These are phyloP conservation scores for Gonatopus flavifemur DNA, from an alignment of 1,140 invertebrate genomes.

Conservation along the genomic window DNA sequence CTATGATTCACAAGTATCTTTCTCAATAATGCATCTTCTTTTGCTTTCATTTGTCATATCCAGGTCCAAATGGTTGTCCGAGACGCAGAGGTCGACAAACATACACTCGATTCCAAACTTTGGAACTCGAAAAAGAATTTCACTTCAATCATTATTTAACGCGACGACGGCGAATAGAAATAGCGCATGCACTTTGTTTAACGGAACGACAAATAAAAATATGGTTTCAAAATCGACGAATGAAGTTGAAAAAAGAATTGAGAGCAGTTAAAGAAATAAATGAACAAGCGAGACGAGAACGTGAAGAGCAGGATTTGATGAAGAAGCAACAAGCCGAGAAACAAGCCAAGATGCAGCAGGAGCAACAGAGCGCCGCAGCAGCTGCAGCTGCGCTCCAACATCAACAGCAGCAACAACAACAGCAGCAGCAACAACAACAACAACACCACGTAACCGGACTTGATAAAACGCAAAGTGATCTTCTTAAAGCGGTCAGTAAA, in stretches of 20 bases:
- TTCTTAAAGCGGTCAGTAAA: conserved; percentile 68
- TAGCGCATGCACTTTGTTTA: conserved; percentile 92
- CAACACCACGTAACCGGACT: conserved; percentile 66
- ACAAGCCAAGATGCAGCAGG: conserved; percentile 72
- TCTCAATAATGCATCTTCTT: too few species aligned
- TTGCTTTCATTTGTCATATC: conserved; percentile 50
- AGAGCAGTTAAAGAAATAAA: conserved; percentile 93
- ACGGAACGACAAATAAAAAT: conserved; percentile 97
- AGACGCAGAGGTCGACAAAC: conserved; percentile 91
- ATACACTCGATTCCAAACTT: conserved; percentile 92
- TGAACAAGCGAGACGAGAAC: conserved; percentile 86
- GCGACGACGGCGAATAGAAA: conserved; percentile 92
- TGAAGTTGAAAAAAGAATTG: conserved; percentile 97
- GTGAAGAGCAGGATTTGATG: conserved; percentile 87
- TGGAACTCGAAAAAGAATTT: conserved; percentile 97
- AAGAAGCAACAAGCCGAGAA: conserved; percentile 88
- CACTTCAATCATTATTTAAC: conserved; percentile 98
- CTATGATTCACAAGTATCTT: too few species aligned
- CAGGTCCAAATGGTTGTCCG: conserved; percentile 95
- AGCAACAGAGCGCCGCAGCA: conserved; percentile 55
- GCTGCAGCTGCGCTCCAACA: too few species aligned
- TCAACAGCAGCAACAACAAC: conserved; percentile 63
- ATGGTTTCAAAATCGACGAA: conserved; percentile 96
- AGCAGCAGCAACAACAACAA: conserved; percentile 65
- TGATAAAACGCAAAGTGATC: conserved; percentile 66